Evolutionary conservation across 1,140 invertebrate genomes (phyloP), one percentile per base, ranked within the genome.

Genomic region (Drosophila parvula): DNA sequence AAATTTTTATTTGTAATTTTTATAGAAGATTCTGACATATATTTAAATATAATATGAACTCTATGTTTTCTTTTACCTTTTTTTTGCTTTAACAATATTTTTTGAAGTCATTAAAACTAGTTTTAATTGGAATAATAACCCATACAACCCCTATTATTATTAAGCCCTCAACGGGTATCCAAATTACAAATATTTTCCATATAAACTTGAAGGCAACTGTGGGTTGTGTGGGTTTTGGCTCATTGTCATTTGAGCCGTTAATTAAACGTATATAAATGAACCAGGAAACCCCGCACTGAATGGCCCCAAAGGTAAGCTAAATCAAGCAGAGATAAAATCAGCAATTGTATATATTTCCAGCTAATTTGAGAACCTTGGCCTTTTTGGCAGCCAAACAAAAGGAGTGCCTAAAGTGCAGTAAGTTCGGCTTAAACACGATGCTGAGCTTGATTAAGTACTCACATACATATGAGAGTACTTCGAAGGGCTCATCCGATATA

Each of bases 231-330:
- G 27, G 14, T 47, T 18, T 40, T 16, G 36, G 9, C 12, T 64
- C 32, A 63, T 71, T 81, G 76, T 62, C 76, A 77, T 77, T 48
- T 61, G 28, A 53, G 55, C 64, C 79, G 63, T 79, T 88, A 88
- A 88, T 88, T 88, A 88, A 89, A 71, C 62, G 51, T 28, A 73
- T 77, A 68, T 51, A 68, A 78, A 48, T 60, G 48, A 22, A 27
- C n/a, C 27, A 27, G 30, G 1, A 14, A 16, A 14, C 18, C 5
- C 11, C 22, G 11, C 38, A 4, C n/a, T 12, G 10, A 30, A 61
- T 18, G 36, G 12, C 60, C 32, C 59, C n/a, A 27, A 65, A 67
- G 64, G 61, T 67, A 18, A 32, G 16, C 44, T 27, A 30, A 43
- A 67, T 67, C 36, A 68, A 14, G 30, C 36, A 32, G 12, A 28